These are phyloP conservation scores for Hyperoodon ampullatus DNA, from an alignment of 2,113 vertebrate genomes.

Conservation along the genomic window DNA sequence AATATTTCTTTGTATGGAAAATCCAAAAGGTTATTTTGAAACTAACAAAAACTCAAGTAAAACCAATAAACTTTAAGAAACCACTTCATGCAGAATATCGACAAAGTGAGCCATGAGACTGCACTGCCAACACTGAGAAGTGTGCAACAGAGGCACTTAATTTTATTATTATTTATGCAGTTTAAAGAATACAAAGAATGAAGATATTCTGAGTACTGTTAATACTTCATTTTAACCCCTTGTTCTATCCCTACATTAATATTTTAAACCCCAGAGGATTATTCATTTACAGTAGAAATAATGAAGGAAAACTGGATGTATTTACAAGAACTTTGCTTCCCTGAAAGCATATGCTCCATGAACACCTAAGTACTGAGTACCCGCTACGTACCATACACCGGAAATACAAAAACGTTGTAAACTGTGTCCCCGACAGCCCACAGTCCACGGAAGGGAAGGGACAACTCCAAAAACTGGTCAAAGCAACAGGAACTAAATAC, in stretches of 20 bases:
- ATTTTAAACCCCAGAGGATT: neutral
- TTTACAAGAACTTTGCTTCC: neutral
- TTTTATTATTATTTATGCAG: neutral
- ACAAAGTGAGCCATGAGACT: neutral
- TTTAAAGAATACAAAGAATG: neutral
- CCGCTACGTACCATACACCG: too few species aligned
- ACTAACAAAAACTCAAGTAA: neutral
- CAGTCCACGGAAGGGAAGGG: neutral
- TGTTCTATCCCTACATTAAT: neutral
- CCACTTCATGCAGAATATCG: neutral
- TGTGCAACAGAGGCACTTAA: neutral
- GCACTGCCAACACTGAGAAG: neutral
- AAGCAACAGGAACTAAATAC: neutral
- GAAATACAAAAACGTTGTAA: neutral
- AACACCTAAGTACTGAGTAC: neutral
- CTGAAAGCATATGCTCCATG: neutral
- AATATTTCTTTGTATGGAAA: neutral
- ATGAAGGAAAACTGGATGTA: neutral
- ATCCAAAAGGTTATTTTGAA: neutral
- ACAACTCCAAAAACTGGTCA: neutral
- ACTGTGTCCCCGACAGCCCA: neutral
- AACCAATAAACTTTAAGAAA: neutral
- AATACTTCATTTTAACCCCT: neutral
- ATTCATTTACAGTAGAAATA: neutral
- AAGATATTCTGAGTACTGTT: neutral